Evolutionary conservation across 2,113 vertebrate genomes (phyloP).

Genomic region (Pithys albifrons): DNA sequence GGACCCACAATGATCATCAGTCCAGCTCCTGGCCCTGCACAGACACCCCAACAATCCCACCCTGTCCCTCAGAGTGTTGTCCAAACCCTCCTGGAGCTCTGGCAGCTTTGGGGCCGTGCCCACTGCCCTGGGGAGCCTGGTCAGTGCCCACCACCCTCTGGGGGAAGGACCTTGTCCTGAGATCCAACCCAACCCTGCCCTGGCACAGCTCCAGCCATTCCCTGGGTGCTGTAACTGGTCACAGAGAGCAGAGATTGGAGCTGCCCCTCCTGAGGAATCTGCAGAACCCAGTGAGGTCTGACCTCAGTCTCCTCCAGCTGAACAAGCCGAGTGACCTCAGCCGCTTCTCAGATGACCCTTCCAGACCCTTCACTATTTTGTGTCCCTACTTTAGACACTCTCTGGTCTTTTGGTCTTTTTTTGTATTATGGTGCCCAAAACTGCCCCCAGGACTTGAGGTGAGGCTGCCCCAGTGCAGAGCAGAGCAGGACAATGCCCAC

Average conservation of each 20-base stretch:
- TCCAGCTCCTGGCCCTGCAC: accelerated
- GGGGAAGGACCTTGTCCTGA: neutral
- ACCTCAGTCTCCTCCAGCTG: neutral
- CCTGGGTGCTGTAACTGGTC: neutral
- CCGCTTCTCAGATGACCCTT: neutral
- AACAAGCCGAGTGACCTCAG: neutral
- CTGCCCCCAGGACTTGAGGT: neutral
- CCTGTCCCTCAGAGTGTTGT: neutral
- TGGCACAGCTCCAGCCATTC: accelerated
- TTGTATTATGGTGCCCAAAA: neutral
- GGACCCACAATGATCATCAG: neutral
- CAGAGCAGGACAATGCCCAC: neutral
- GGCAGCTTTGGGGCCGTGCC: neutral
- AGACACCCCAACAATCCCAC: neutral
- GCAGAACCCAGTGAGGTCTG: neutral
- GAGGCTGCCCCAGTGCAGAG: neutral
- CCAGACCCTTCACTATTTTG: neutral
- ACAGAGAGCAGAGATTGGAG: neutral
- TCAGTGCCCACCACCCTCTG: neutral
- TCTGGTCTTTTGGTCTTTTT: neutral
- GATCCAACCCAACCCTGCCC: accelerated
- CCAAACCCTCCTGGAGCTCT: neutral
- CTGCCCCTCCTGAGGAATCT: neutral
- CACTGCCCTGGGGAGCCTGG: neutral
- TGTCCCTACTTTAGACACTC: neutral